These are phyloP conservation scores for Achlya flavicornis DNA, from an alignment of 2,888 invertebrate species.

Conservation along the genomic window DNA sequence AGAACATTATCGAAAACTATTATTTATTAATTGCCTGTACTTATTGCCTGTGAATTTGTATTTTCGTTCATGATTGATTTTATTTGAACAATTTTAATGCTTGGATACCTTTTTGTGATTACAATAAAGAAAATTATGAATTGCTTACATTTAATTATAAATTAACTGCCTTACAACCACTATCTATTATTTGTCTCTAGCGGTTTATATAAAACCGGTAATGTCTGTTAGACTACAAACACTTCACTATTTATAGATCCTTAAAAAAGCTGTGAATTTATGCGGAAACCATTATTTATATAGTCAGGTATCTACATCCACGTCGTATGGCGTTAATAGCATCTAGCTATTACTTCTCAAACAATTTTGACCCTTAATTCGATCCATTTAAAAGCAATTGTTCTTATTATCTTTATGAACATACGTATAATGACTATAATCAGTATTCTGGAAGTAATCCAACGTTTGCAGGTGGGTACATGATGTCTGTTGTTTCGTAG, in stretches of 20 bases:
- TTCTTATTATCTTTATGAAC: neutral
- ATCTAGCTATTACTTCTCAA: neutral
- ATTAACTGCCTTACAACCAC: no score
- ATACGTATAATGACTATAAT: conserved; percentile 1
- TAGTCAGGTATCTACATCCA: conserved; percentile 3
- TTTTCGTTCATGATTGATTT: no score
- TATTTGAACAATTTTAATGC: no score
- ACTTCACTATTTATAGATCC: neutral
- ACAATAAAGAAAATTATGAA: no score
- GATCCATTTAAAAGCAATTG: conserved; percentile 8
- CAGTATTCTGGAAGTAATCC: conserved; percentile 11
- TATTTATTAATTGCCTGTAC: no score
- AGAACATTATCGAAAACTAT: neutral
- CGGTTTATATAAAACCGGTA: neutral
- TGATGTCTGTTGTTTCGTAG: neutral
- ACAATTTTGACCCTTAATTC: conserved; percentile 8
- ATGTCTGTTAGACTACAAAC: neutral
- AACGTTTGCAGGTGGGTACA: neutral
- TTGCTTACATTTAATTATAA: no score
- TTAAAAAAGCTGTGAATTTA: neutral
- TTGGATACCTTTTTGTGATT: no score
- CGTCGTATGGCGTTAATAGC: conserved; percentile 1
- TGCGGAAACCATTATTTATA: conserved; percentile 12
- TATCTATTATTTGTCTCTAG: no score
- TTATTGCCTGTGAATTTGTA: no score